These are phyloP conservation scores for Benitochromis conjunctus DNA, from an alignment of 2,113 vertebrate genomes.

Conservation along the genomic window DNA sequence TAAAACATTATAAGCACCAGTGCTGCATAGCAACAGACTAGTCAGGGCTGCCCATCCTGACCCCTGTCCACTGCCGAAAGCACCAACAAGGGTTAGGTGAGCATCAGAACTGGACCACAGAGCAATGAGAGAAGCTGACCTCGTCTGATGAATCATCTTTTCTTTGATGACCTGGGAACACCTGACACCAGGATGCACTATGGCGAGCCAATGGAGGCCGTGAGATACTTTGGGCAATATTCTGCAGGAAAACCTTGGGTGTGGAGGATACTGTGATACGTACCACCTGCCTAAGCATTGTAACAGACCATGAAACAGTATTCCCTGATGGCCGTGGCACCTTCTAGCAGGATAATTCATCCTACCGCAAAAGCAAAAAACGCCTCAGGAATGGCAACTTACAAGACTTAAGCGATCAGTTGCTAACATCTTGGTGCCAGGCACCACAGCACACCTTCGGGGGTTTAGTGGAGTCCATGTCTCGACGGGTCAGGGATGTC, in stretches of 20 bases:
- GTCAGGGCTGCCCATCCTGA: not conserved
- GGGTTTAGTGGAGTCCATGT: not conserved
- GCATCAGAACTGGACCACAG: not conserved
- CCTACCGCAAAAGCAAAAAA: not conserved
- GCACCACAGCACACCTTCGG: not conserved
- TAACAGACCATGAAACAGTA: not conserved
- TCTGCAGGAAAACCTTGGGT: not conserved
- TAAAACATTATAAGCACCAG: not conserved
- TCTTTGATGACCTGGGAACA: not conserved
- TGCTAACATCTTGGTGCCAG: not conserved
- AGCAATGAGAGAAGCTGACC: not conserved
- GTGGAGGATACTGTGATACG: not conserved
- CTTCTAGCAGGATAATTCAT: not conserved
- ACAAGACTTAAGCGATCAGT: not conserved
- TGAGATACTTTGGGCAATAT: not conserved
- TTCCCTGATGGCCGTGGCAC: not conserved
- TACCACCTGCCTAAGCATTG: not conserved
- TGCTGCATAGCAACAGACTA: not conserved
- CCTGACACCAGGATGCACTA: not conserved
- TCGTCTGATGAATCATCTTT: accelerated
- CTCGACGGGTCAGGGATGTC: not conserved
- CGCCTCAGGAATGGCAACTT: not conserved
- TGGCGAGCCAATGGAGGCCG: not conserved
- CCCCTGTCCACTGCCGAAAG: not conserved
- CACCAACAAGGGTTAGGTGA: not conserved